Conservation (phyloP, 2,888 invertebrate genomes). For the Autographa pulchrina region DNA sequence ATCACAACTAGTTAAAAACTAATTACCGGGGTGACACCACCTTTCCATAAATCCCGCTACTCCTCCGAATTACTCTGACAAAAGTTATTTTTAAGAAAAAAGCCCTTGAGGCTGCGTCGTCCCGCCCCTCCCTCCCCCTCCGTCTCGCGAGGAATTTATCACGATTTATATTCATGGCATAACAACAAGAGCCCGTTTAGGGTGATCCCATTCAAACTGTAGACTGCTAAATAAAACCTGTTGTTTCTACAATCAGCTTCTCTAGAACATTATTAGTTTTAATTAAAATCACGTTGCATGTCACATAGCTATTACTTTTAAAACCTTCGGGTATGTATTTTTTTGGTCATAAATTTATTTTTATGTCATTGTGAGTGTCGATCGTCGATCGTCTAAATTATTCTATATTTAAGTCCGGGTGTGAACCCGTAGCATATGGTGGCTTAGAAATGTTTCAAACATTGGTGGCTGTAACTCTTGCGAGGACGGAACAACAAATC, state of each 20-base stretch:
- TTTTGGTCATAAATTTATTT: conserved; percentile 41
- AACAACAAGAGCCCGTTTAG: conserved; percentile 87
- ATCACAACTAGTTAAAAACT: conserved; percentile 90
- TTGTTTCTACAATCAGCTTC: conserved; percentile 60
- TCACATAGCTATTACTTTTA: conserved; percentile 29
- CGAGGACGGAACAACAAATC: conserved; percentile 85
- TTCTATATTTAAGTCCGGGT: conserved; percentile 71
- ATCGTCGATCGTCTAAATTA: conserved; percentile 59
- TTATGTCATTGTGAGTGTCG: conserved; percentile 48
- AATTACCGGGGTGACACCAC: conserved; percentile 89
- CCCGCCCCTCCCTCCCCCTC: conserved; percentile 68
- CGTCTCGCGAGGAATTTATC: conserved; percentile 88
- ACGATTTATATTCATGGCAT: conserved; percentile 90
- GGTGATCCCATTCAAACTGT: conserved; percentile 85
- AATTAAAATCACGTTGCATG: conserved; percentile 28
- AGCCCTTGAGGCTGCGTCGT: conserved; percentile 84
- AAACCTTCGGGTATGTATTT: conserved; percentile 16
- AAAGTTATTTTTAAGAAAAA: conserved; percentile 90
- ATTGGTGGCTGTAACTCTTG: conserved; percentile 77
- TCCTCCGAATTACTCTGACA: conserved; percentile 88
- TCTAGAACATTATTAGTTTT: conserved; percentile 45
- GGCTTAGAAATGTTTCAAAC: conserved; percentile 77
- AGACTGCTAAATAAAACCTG: conserved; percentile 80
- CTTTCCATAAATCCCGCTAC: conserved; percentile 87
- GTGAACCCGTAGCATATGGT: conserved; percentile 79